Base-by-base conservation (phyloP, 2,797 vertebrate genomes). In the Artibeus jamaicensis region DNA sequence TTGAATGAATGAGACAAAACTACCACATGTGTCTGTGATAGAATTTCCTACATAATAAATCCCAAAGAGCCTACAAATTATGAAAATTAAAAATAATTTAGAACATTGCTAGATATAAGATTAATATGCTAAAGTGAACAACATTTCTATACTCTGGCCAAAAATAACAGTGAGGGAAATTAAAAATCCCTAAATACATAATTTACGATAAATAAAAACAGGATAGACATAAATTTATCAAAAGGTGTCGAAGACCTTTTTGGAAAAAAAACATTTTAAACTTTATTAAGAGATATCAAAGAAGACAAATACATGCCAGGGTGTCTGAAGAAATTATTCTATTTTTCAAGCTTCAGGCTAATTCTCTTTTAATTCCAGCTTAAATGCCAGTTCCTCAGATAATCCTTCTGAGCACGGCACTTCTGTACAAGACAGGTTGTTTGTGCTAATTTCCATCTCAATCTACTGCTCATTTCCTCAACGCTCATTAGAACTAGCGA, bases 81-180 rank as follows among this genome's bases (percentile, higher is more conserved):
- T 19, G 53, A 83, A 91, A 89, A 79, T 39, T 62, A 70, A 95
- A 95, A 84, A 44, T n/a, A 26, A 93, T 32, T 86, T 68, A 76
- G 46, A 90, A 74, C 15, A 85, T 22, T 57, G 11, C 2, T 87
- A 19, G 26, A 79, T 22, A 46, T 39, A 90, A 79, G 34, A 83
- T 59, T 82, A 89, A 81, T 67, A 81, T 24, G 67, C 12, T 82
- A 67, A 95, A 88, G 32, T 67, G 2, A 87, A 68, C 46, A 71
- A 46, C 10, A 82, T 57, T 84, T 81, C 73, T 85, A 21, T 44
- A 50, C 6, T 65, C 34, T 16, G 9, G 14, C 12, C 8, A 24
- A 48, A 90, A n/a, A 59, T 70, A 89, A 71, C 21, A 39, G 12
- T n/a, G 44, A 78, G n/a, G n/a, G 39, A 74, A 62, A 94, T 85